Evolutionary conservation across 2,888 invertebrate species (phyloP).

Genomic region (Plutella xylostella): DNA sequence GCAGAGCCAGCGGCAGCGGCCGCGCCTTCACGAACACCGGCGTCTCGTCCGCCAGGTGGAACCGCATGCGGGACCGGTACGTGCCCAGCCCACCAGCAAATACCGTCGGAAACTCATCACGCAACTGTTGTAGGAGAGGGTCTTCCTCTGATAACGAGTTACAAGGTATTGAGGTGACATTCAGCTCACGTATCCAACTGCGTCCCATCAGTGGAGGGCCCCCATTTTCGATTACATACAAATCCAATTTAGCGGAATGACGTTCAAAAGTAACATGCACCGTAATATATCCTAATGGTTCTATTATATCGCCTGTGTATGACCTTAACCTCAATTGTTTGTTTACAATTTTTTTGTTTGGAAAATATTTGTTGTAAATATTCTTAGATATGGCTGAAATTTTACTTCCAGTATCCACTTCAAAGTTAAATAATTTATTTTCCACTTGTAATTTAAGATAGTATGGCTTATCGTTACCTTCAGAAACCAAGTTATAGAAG

Average conservation of each 20-base stretch:
- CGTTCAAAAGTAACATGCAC: neutral
- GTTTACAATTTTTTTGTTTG: constrained; percentile 5
- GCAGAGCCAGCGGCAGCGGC: constrained; percentile 2
- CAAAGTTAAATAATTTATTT: constrained; percentile 13
- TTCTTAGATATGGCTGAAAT: constrained; percentile 16
- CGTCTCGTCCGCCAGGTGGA: neutral
- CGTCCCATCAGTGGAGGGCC: constrained; percentile 18
- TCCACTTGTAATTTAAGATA: constrained; percentile 9
- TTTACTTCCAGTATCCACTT: constrained; percentile 20
- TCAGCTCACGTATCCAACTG: constrained; percentile 16
- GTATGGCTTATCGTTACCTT: constrained; percentile 12
- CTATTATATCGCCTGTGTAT: constrained; percentile 14
- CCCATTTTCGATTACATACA: constrained; percentile 18
- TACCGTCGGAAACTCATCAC: constrained; percentile 13
- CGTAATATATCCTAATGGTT: constrained; percentile 13
- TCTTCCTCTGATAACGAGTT: constrained; percentile 4
- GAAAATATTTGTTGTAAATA: constrained; percentile 17
- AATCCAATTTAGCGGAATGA: neutral
- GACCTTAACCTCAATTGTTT: constrained; percentile 11
- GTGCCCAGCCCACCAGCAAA: constrained; percentile 13
- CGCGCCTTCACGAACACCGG: constrained; percentile 8
- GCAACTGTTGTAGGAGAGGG: neutral
- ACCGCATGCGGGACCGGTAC: constrained; percentile 7
- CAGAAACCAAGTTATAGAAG: constrained; percentile 13
- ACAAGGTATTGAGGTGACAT: constrained; percentile 10